These are phyloP conservation scores for Spilarctia lutea DNA, from an alignment of 2,888 invertebrate genomes.

Conservation along the genomic window DNA sequence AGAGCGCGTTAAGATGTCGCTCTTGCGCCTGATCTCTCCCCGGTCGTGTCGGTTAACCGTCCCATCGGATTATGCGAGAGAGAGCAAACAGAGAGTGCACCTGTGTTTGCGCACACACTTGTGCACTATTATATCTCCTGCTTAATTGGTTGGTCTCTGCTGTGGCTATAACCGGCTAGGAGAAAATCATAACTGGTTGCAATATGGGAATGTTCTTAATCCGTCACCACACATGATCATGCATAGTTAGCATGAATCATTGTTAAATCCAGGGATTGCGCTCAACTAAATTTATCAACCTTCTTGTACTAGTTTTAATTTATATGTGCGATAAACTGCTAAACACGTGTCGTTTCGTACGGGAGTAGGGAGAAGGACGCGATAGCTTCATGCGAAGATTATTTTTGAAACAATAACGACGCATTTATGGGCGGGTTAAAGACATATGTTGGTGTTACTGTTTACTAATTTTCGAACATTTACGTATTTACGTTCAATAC, in stretches of 20 bases:
- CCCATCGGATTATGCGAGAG: too few species aligned
- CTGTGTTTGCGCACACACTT: too few species aligned
- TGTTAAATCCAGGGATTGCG: constrained; percentile 3
- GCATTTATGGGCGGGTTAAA: constrained; percentile 3
- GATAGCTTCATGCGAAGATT: constrained; percentile 55
- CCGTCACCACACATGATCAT: neutral
- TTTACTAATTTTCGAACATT: neutral
- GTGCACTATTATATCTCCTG: too few species aligned
- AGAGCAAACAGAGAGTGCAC: too few species aligned
- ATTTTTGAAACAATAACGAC: constrained; percentile 51
- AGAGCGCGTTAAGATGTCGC: too few species aligned
- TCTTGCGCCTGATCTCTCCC: too few species aligned
- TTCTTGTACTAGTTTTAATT: constrained; percentile 23
- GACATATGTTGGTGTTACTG: neutral
- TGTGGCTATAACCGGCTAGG: too few species aligned
- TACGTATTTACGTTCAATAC: neutral
- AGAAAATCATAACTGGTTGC: too few species aligned
- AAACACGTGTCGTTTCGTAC: constrained; percentile 31
- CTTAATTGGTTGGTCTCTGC: too few species aligned
- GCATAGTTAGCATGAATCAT: neutral
- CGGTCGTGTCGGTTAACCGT: too few species aligned
- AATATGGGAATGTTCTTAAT: too few species aligned
- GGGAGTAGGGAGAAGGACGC: constrained; percentile 36
- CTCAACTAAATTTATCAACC: constrained; percentile 13
- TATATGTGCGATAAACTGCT: constrained; percentile 21